A percentile compares a stretch with the other conserved stretches of the same genome.
These are phyloP conservation scores for Lepidocolaptes lacrymiger DNA, from an alignment of 2,797 vertebrate genomes.

Conservation along the genomic window DNA sequence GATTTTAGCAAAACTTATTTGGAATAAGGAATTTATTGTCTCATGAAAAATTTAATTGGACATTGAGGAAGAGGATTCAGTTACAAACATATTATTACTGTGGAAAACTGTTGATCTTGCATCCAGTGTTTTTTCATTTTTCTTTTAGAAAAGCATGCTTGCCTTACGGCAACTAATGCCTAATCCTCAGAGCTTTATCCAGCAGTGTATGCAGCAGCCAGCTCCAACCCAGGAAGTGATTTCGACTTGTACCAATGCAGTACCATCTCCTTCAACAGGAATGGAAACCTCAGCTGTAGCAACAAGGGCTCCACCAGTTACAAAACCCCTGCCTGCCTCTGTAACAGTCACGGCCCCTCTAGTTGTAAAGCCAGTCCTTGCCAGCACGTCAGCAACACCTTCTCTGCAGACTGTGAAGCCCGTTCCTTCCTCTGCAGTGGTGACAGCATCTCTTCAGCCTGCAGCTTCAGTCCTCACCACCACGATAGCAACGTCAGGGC, in stretches of 20 bases:
- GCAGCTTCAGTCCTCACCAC: background rate
- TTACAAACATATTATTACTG: background rate
- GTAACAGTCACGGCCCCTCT: constrained; percentile 5
- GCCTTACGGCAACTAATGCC: constrained; percentile 88
- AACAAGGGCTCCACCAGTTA: constrained; percentile 8
- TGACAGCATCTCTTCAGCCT: constrained; percentile 26
- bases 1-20: background rate
- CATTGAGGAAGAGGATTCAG: background rate
- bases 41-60: background rate
- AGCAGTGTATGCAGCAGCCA: constrained; percentile 83
- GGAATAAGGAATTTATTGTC: background rate
- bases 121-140: background rate
- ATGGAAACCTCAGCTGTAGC: background rate
- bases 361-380: background rate
- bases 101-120: background rate
- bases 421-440: background rate
- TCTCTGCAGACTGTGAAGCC: constrained; percentile 27
- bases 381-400: background rate
- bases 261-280: background rate
- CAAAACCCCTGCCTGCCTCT: constrained; percentile 12
- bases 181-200: constrained; percentile 88
- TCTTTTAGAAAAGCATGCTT: constrained; percentile 88
- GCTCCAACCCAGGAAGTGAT: constrained; percentile 41
- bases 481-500: accelerated
- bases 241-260: background rate